These are phyloP conservation scores for Aphodius granarius DNA, from an alignment of 2,888 invertebrate genomes.

Conservation along the genomic window DNA sequence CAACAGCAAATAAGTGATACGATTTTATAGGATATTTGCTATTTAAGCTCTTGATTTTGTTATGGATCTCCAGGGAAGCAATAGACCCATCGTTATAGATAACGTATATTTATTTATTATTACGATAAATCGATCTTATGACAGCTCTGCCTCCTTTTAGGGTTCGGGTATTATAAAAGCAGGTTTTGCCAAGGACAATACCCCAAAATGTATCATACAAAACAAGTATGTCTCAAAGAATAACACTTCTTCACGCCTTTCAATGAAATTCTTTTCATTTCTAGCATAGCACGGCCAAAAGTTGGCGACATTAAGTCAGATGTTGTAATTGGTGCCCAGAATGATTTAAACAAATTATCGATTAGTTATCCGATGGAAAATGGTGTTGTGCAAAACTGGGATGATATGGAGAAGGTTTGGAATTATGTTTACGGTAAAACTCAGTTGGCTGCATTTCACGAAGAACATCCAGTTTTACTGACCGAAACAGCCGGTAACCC, in stretches of 20 bases:
- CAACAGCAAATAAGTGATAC: too few species aligned
- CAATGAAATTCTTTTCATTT: neutral
- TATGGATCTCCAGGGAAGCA: neutral
- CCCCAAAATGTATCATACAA: conserved; percentile 20
- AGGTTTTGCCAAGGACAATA: conserved; percentile 19
- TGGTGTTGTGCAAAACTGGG: conserved; percentile 23
- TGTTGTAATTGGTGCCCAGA: conserved; percentile 12
- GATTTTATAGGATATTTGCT: too few species aligned
- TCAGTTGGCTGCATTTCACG: conserved; percentile 19
- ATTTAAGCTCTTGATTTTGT: too few species aligned
- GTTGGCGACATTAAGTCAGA: conserved; percentile 2
- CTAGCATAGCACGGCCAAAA: conserved; percentile 18
- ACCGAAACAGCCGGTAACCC: conserved; percentile 24
- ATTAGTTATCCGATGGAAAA: conserved; percentile 23
- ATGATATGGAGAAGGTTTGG: conserved; percentile 28
- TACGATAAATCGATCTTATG: too few species aligned
- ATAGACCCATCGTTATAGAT: conserved; percentile 17
- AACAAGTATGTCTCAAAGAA: conserved; percentile 9
- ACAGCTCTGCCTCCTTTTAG: too few species aligned
- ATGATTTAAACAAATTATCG: conserved; percentile 23
- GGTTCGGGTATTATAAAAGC: conserved; percentile 29
- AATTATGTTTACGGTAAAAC: conserved; percentile 21
- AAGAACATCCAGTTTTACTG: conserved; percentile 26
- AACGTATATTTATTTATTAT: conserved; percentile 19
- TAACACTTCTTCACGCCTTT: conserved; percentile 5